A percentile compares a stretch with the other conserved stretches of the same genome.
These are phyloP conservation scores for Crotalus helleri DNA, from an alignment of 2,113 vertebrate genomes.

Conservation along the genomic window DNA sequence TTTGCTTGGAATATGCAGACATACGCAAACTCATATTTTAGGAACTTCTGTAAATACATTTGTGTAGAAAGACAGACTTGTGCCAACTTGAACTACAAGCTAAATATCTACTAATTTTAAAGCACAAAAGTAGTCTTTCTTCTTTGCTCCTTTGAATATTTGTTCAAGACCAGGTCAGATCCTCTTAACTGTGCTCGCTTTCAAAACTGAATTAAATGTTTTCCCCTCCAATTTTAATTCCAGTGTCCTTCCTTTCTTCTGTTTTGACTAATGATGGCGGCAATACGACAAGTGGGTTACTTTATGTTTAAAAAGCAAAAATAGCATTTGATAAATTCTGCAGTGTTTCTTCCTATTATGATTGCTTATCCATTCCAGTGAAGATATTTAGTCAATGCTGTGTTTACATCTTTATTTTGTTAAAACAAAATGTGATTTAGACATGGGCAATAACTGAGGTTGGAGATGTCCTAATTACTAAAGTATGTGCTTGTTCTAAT, in stretches of 20 bases:
- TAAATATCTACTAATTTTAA: neutral
- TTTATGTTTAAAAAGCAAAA: neutral
- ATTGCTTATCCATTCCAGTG: neutral
- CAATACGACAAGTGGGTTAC: neutral
- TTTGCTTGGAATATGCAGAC: neutral
- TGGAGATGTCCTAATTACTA: constrained; percentile 19
- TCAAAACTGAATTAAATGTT: neutral
- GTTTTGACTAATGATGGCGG: neutral
- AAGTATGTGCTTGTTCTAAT: neutral
- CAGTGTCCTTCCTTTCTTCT: neutral
- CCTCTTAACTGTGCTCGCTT: neutral
- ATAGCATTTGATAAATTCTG: neutral
- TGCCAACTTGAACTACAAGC: neutral
- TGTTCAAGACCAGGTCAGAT: neutral
- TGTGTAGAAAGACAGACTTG: neutral
- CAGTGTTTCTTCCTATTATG: neutral
- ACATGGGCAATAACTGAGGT: neutral
- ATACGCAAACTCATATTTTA: neutral
- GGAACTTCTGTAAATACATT: neutral
- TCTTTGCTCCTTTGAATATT: neutral
- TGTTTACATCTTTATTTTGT: constrained; percentile 12
- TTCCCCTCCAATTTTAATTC: neutral
- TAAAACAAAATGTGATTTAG: neutral
- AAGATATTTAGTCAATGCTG: neutral
- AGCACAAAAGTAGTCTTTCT: neutral